phyloP scores from a whole-genome alignment of 2,797 vertebrate genomes.

The Myotis planiceps region DNA sequence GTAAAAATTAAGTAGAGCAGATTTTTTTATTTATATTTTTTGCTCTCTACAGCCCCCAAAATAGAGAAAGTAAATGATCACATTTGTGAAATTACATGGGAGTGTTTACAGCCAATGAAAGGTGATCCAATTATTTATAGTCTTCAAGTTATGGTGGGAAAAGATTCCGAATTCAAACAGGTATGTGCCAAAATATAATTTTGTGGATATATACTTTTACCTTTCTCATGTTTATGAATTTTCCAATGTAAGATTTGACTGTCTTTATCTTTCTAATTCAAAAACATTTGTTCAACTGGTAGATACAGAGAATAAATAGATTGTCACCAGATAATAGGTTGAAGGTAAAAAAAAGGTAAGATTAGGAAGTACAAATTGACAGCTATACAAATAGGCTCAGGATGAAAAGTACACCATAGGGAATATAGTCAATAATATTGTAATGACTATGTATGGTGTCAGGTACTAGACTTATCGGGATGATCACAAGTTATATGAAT shows the following conservation, averaged over 20 bases:
- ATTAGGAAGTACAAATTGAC: neutral
- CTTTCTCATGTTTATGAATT: constrained; percentile 2
- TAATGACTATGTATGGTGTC: neutral
- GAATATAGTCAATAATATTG: neutral
- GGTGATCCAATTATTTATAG: constrained; percentile 96
- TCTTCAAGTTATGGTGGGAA: constrained; percentile 95
- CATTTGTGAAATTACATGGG: constrained; percentile 96
- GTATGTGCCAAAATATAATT: constrained; percentile 83
- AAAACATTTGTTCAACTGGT: constrained; percentile 24
- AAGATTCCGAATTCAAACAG: constrained; percentile 98
- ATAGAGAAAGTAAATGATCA: constrained; percentile 95
- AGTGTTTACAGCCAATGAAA: constrained; percentile 94
- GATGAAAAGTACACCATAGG: neutral
- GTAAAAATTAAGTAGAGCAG: constrained; percentile 31
- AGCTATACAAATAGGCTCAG: neutral
- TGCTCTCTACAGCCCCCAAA: constrained; percentile 90
- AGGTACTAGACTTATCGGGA: neutral
- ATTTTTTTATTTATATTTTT: constrained; percentile 55
- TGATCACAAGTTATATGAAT: neutral
- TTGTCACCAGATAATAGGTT: neutral
- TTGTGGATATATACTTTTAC: neutral
- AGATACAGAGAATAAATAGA: neutral
- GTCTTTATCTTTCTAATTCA: constrained; percentile 35
- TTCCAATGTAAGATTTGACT: constrained; percentile 37
- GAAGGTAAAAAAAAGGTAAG: neutral